Evolutionary conservation across 2,888 invertebrate species (phyloP).

Genomic region (Crepidodera aurea): DNA sequence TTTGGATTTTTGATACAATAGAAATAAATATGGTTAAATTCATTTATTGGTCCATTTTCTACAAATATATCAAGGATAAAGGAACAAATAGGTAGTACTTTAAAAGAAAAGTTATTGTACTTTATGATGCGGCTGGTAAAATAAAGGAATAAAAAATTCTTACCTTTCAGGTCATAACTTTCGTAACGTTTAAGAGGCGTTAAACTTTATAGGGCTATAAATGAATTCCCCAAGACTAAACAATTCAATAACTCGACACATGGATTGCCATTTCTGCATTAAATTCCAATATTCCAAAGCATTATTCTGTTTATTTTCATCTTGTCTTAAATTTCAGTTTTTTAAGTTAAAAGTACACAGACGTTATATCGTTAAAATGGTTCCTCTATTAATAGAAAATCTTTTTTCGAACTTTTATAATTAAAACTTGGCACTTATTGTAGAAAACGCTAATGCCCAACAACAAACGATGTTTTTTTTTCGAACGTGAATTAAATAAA

Average conservation of each 20-base stretch:
- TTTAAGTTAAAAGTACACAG: slow-evolving; percentile 1
- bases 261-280: background rate
- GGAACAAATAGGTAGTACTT: too few relatives aligned
- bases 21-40: too few relatives aligned
- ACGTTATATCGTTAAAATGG: background rate
- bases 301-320: too few relatives aligned
- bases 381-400: slow-evolving; percentile 29
- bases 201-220: background rate
- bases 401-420: slow-evolving; percentile 33
- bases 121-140: too few relatives aligned
- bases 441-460: slow-evolving; percentile 23
- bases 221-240: background rate
- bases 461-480: slow-evolving; percentile 25
- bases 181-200: background rate
- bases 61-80: too few relatives aligned
- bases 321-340: background rate
- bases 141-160: too few relatives aligned
- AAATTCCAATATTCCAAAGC: too few relatives aligned
- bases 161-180: background rate
- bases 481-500: slow-evolving; percentile 14
- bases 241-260: background rate
- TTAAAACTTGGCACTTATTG: slow-evolving; percentile 39
- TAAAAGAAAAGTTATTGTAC: too few relatives aligned
- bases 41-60: too few relatives aligned
- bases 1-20: too few relatives aligned